phyloP scores from a whole-genome alignment of 2,888 invertebrate species.

The Vesta saturnalis region DNA sequence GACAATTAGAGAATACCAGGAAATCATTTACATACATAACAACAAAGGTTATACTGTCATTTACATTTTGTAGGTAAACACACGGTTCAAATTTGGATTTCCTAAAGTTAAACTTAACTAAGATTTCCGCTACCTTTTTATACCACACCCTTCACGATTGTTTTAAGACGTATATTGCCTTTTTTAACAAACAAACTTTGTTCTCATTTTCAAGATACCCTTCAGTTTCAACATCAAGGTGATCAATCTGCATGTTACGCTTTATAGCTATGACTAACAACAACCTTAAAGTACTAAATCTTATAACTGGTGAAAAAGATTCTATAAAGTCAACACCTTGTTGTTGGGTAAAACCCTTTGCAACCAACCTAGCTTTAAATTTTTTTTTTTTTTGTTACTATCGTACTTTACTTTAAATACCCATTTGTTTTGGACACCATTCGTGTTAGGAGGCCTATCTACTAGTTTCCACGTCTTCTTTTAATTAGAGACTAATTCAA shows the following conservation, averaged over 20 bases:
- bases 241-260: too few species aligned
- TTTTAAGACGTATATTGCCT: neutral
- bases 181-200: neutral
- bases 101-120: neutral
- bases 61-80: neutral
- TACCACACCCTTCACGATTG: too few species aligned
- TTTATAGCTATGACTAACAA: too few species aligned
- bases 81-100: neutral
- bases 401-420: too few species aligned
- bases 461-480: neutral
- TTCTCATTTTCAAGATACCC: neutral
- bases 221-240: too few species aligned
- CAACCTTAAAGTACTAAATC: too few species aligned
- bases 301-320: too few species aligned
- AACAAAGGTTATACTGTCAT: neutral
- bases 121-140: too few species aligned
- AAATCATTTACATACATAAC: neutral
- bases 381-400: neutral
- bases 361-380: neutral
- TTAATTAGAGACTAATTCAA: neutral
- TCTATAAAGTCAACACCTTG: too few species aligned
- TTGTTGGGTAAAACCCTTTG: too few species aligned
- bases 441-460: too few species aligned
- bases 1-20: neutral
- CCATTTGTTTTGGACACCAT: too few species aligned